Evolutionary conservation across 2,113 vertebrate genomes (phyloP).

Genomic region (Charadrius vociferus): DNA sequence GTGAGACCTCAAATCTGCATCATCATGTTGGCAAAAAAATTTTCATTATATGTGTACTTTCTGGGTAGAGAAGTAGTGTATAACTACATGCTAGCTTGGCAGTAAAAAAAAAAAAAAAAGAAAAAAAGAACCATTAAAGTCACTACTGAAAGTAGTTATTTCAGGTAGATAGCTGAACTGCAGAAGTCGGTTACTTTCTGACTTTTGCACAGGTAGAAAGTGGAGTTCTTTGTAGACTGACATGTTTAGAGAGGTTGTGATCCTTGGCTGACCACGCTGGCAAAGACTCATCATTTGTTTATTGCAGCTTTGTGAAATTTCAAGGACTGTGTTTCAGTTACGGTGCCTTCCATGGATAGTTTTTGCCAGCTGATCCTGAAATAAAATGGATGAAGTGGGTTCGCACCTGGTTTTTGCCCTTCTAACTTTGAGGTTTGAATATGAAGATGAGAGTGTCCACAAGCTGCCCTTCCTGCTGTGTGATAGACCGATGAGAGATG

Average conservation of each 20-base stretch:
- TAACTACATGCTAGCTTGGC: neutral
- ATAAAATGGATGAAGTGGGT: neutral
- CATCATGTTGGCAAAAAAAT: neutral
- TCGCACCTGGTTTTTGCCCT: neutral
- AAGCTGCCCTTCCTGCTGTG: neutral
- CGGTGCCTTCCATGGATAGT: fast-evolving
- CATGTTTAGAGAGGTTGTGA: neutral
- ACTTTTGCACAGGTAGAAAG: neutral
- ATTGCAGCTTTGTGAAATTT: neutral
- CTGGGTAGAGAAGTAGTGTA: neutral
- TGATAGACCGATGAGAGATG: neutral
- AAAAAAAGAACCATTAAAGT: neutral
- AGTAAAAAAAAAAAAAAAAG: neutral
- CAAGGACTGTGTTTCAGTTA: neutral
- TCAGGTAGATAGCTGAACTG: neutral
- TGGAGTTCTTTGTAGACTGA: neutral
- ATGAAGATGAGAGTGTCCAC: neutral
- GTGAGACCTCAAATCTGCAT: neutral
- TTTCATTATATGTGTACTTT: neutral
- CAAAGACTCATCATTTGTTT: neutral
- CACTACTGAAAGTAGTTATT: neutral
- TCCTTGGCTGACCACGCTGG: neutral
- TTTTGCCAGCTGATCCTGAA: neutral
- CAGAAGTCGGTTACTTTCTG: neutral
- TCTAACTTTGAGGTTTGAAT: neutral